Conservation (phyloP, 2,113 vertebrate species). For the Catharus fuscescens region DNA sequence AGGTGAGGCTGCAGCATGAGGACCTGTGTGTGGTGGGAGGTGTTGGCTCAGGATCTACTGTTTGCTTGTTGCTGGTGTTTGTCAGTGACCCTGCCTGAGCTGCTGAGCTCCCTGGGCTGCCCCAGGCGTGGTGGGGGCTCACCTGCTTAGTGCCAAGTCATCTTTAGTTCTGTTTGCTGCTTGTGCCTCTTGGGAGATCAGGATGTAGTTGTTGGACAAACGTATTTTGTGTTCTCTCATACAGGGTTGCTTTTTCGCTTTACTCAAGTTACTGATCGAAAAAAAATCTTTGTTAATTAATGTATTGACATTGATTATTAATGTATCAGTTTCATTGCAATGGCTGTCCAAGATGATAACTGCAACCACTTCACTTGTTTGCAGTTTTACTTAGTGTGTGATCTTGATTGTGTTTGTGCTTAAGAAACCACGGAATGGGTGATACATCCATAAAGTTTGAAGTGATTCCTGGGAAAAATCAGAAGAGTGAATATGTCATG, state of each 20-base stretch:
- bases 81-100: background rate
- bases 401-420: conserved; percentile 37
- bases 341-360: background rate
- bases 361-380: background rate
- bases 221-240: background rate
- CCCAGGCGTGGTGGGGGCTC: rapidly evolving
- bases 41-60: rapidly evolving
- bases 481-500: conserved; percentile 99
- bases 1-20: conserved; percentile 74
- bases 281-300: background rate
- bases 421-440: conserved; percentile 99
- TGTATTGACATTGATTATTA: background rate
- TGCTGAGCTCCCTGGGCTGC: rapidly evolving
- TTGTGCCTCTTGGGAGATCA: background rate
- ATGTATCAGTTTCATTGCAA: background rate
- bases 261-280: background rate
- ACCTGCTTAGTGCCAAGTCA: background rate
- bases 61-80: background rate
- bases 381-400: background rate
- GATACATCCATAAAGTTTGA: conserved; percentile 99
- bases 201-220: background rate
- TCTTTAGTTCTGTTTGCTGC: background rate
- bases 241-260: background rate
- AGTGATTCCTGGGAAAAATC: conserved; percentile 99
- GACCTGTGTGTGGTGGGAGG: rapidly evolving